Percentiles rank a stretch among this genome's conserved stretches.
phyloP scores from a whole-genome alignment of 2,797 vertebrate genomes.

The Borostomias antarcticus region DNA sequence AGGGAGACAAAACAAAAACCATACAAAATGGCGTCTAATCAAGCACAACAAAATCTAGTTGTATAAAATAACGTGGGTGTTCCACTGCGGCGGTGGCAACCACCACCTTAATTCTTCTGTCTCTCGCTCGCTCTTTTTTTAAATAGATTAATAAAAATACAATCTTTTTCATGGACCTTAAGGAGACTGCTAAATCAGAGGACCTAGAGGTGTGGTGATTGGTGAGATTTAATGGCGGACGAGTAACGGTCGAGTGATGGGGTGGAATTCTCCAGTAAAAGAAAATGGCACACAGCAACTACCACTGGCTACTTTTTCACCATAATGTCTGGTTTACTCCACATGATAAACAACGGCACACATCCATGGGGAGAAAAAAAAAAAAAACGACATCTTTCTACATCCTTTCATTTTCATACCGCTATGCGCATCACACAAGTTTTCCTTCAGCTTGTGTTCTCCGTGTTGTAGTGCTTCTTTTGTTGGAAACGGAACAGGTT shows the following conservation, averaged over 20 bases:
- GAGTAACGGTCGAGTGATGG: constrained; percentile 73
- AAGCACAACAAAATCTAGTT: constrained; percentile 95
- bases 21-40: constrained; percentile 97
- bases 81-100: constrained; percentile 78
- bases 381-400: constrained; percentile 77
- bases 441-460: constrained; percentile 61
- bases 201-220: constrained; percentile 85
- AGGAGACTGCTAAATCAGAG: constrained; percentile 87
- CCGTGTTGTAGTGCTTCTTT: constrained; percentile 88
- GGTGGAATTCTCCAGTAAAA: constrained; percentile 71
- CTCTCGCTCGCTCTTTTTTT: constrained; percentile 77
- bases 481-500: constrained; percentile 67
- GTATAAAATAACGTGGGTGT: constrained; percentile 94
- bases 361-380: constrained; percentile 81
- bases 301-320: constrained; percentile 88
- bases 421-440: constrained; percentile 54
- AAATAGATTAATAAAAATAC: constrained; percentile 99
- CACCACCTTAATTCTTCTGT: constrained; percentile 79
- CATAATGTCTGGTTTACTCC: constrained; percentile 72
- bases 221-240: constrained; percentile 82
- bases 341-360: constrained; percentile 89
- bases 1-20: constrained; percentile 72
- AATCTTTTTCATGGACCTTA: constrained; percentile 93
- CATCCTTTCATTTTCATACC: constrained; percentile 60
- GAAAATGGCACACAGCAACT: constrained; percentile 94